A percentile compares a stretch with the other conserved stretches of the same genome.
Evolutionary conservation across 1,140 invertebrate genomes (phyloP).

Genomic region (Homarus americanus): DNA sequence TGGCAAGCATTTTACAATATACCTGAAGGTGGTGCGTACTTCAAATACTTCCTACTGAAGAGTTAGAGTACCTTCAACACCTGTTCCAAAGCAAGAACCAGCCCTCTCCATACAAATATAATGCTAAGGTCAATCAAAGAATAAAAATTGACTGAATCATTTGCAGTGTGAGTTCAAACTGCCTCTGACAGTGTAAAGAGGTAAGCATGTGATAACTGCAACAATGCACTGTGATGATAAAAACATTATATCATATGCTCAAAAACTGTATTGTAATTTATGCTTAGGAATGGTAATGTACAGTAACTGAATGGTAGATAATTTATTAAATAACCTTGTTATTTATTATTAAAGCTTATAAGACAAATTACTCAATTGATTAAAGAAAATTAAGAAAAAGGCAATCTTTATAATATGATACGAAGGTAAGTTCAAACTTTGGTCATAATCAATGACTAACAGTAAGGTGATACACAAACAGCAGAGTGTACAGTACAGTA

Average conservation of each 20-base stretch:
- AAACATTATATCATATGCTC: background rate
- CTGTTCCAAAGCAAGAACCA: slow-evolving; percentile 3
- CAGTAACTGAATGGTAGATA: background rate
- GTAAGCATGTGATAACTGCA: background rate
- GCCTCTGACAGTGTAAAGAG: background rate
- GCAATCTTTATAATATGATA: too few relatives aligned
- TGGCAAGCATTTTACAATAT: slow-evolving; percentile 61
- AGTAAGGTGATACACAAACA: too few relatives aligned
- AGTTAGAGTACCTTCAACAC: background rate
- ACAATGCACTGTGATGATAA: too few relatives aligned
- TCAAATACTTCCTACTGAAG: background rate
- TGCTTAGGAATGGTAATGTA: background rate
- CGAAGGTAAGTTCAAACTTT: too few relatives aligned
- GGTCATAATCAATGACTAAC: too few relatives aligned
- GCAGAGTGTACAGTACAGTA: too few relatives aligned
- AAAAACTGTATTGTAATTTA: background rate
- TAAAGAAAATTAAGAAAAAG: too few relatives aligned
- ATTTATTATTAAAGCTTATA: too few relatives aligned
- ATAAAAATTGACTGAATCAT: background rate
- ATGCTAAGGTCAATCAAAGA: background rate
- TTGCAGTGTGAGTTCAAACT: background rate
- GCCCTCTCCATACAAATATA: background rate
- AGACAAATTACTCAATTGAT: too few relatives aligned
- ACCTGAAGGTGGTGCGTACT: slow-evolving; percentile 39
- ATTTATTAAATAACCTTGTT: background rate